Evolutionary conservation across 1,140 invertebrate genomes (phyloP), one percentile per base, ranked within the genome.

Genomic region (Cotesia glomerata): DNA sequence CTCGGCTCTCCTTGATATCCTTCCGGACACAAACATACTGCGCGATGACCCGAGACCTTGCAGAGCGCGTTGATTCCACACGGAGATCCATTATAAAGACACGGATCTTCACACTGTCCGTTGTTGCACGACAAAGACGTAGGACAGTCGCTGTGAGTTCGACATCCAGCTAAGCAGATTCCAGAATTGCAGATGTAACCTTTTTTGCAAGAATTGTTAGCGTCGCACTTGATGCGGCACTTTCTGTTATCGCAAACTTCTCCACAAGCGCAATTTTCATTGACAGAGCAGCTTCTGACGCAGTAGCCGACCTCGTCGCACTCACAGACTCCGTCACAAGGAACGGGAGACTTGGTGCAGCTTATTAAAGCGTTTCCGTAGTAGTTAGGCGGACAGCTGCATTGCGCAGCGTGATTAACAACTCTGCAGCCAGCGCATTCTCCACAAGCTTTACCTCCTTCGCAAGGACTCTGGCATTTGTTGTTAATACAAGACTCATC

Each of bases 11-110:
- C 94, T 72, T 92, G 91, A 73, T 89, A 95, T 4, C 95, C 95
- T 79, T 94, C 93, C 0, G 95, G 95, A 83, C 95, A 97, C 16
- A 93, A 88, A 79, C 95, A 97, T 0, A 96, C 88, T n/a, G 93
- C 92, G 45, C 91, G 88, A 82, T 95, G 94, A 69, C 93, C 92
- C 0, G 91, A 92, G 1, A 93, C 90, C 69, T 90, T 89, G 81
- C 93, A 95, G 0, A 93, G 78, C 5, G 93, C 94, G 85, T 93
- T 94, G 74, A 91, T 88, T 51, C 95, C 92, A 80, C 93, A 94
- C 11, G 90, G 88, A 64, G 90, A 89, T 77, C 86, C 86, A 56
- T 90, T 89, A 9, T 85, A 85, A 18, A 88, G 84, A 79, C 95
- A 97, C 0, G 94, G 94, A 82, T 95, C 90, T 18, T 90, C 85